phyloP scores from a whole-genome alignment of 2,113 vertebrate genomes.

The Chloroceryle aenea region DNA sequence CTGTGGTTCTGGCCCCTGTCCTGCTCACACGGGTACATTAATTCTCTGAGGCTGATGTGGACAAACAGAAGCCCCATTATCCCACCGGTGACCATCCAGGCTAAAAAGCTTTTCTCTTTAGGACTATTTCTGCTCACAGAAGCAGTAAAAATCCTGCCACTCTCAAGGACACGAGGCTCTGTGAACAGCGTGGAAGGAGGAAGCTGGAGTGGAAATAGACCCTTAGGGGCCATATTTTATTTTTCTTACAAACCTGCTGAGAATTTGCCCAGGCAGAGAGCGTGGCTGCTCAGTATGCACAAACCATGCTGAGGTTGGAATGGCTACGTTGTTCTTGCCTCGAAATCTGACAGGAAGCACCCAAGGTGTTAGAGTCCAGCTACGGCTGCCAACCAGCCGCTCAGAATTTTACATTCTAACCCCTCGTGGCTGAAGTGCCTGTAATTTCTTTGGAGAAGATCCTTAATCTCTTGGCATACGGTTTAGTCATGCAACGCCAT shows the following conservation, averaged over 20 bases:
- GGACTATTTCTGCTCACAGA: background rate
- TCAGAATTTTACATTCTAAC: background rate
- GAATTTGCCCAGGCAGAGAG: background rate
- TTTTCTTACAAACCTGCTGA: conserved; percentile 10
- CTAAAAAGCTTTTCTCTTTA: background rate
- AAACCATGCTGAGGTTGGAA: background rate
- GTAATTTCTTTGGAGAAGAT: background rate
- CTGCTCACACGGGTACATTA: background rate
- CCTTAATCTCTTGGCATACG: background rate
- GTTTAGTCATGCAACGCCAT: background rate
- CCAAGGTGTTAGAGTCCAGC: background rate
- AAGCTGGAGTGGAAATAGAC: background rate
- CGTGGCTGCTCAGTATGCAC: background rate
- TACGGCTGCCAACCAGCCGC: background rate
- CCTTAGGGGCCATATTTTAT: background rate
- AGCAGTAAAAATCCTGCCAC: background rate
- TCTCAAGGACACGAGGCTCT: background rate
- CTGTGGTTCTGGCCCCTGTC: background rate
- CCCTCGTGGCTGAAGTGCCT: background rate
- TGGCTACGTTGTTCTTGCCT: background rate
- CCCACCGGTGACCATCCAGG: background rate
- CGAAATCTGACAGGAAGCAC: background rate
- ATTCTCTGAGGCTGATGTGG: background rate
- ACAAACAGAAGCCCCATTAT: background rate
- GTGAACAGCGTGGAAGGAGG: background rate